A percentile compares a stretch with the other conserved stretches of the same genome.
Conservation (phyloP, 1,140 invertebrate genomes). For the Sycophaga agraensis region DNA sequence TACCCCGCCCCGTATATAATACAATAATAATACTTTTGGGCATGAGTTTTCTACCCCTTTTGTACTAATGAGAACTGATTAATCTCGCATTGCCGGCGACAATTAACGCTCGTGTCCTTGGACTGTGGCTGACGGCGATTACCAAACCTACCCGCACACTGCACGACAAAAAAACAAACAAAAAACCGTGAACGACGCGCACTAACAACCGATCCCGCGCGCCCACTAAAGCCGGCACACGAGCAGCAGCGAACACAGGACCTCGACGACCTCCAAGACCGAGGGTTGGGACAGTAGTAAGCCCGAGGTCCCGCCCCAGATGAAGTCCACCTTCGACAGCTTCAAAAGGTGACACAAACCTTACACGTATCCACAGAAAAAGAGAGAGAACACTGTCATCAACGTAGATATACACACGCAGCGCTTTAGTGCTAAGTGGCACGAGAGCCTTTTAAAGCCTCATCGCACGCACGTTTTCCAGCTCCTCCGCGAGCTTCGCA, state of each 20-base stretch:
- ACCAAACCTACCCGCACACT: neutral
- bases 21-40: slow-evolving; percentile 14
- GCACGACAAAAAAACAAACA: neutral
- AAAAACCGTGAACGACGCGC: neutral
- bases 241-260: slow-evolving; percentile 54
- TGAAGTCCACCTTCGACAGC: slow-evolving; percentile 54
- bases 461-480: neutral
- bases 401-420: neutral
- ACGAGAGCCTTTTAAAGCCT: neutral
- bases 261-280: slow-evolving; percentile 53
- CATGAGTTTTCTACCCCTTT: slow-evolving; percentile 10
- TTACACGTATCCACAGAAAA: slow-evolving; percentile 17
- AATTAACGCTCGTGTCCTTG: slow-evolving; percentile 15
- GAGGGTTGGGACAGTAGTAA: slow-evolving; percentile 49
- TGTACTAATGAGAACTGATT: slow-evolving; percentile 22
- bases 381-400: neutral
- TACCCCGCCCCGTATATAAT: too few relatives aligned
- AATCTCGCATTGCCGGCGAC: slow-evolving; percentile 22
- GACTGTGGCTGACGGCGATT: too few relatives aligned
- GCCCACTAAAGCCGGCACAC: slow-evolving; percentile 48
- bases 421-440: neutral
- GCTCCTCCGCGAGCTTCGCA: too few relatives aligned
- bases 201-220: slow-evolving; percentile 13
- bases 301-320: slow-evolving; percentile 42
- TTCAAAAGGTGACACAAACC: slow-evolving; percentile 57